Evolutionary conservation across 53 echinoderm and acorn worm species (phyloP), one percentile per base, ranked within the genome.

Genomic region (Patiria pectinifera): DNA sequence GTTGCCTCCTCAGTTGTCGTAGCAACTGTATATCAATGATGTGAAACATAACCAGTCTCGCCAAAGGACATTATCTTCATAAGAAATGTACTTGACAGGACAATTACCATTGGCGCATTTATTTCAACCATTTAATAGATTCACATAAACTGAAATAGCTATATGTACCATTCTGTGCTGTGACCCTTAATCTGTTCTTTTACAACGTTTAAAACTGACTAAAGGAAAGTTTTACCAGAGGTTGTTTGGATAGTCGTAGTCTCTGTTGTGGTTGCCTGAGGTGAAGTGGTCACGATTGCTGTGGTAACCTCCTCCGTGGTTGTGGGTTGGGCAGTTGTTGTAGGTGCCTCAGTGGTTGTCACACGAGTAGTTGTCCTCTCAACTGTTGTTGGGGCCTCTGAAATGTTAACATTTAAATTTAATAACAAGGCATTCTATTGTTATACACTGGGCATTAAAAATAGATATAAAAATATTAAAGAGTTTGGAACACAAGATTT

Each of bases 201-300:
- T 35, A 35, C 35, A 60, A 60, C 60, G 12, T 60, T 72, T 72
- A 72, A 72, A 72, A 72, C 74, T 35, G 35, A 35, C 35, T 35
- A 35, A 70, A 70, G 19, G 0, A 19, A 13, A 70, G 19, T 35
- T 77, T 7, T 77, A 77, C 77, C 77, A 18, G 77, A 25, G 25
- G 77, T 77, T 44, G 77, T 77, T 44, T 35, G 10, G 10, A 77
- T 35, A 26, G 77, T 81, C 4, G 49, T 48, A 48, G 10, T 48
- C 45, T 81, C 81, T 8, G 15, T 77, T 77, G 77, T 77, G 43
- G 77, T 77, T 77, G 77, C 77, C 60, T 77, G 80, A 44, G 92
- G 53, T 45, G 85, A 49, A 35, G 72, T 84, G 18, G 70, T 70
- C 16, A 70, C 70, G 16, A 70, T 18, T 19, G 70, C 70, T 70